Conservation (phyloP, 2,888 invertebrate genomes). For the Ligdia adustata region DNA sequence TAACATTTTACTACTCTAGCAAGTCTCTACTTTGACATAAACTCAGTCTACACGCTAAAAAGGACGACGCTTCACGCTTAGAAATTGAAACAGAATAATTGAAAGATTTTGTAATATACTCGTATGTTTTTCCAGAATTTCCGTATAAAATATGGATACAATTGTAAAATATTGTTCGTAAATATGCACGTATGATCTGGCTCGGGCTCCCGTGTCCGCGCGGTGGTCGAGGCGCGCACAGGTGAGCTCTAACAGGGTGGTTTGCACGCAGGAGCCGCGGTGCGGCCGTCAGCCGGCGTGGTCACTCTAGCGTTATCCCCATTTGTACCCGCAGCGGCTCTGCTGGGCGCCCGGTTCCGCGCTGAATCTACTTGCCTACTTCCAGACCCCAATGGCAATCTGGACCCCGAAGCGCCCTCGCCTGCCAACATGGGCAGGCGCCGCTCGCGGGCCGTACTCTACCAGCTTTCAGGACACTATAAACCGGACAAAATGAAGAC, state of each 20-base stretch:
- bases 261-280: conserved; percentile 83
- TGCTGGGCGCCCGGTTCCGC: conserved; percentile 91
- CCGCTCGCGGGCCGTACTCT: conserved; percentile 96
- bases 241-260: conserved; percentile 77
- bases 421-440: conserved; percentile 95
- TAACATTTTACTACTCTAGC: no score
- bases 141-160: no score
- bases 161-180: background rate
- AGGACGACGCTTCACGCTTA: no score
- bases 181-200: conserved; percentile 1
- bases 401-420: conserved; percentile 91
- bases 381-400: conserved; percentile 92
- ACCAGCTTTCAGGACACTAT: conserved; percentile 98
- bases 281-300: conserved; percentile 84
- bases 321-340: conserved; percentile 89
- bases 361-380: conserved; percentile 91
- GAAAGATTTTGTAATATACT: no score
- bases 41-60: no score
- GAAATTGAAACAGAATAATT: no score
- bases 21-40: no score
- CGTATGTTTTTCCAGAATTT: no score
- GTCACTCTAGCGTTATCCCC: conserved; percentile 85
- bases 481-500: conserved; percentile 97
- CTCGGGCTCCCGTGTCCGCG: conserved; percentile 30
- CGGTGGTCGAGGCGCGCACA: conserved; percentile 5